Base-by-base conservation (phyloP, 2,888 invertebrate species). In the Melolontha melolontha region DNA sequence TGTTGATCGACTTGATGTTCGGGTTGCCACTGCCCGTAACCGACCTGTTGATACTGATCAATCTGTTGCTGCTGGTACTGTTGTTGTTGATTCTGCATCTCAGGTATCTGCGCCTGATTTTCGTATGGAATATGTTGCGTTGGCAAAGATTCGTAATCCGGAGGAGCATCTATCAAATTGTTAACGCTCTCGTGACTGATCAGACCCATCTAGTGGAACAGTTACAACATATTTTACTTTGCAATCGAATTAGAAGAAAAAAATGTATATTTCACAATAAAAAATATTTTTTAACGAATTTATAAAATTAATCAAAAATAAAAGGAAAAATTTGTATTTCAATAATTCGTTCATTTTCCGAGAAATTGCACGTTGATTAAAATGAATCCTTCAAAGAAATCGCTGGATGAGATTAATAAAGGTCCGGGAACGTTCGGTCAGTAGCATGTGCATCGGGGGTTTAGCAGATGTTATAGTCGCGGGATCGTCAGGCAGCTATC, bases 1-100 rank as follows among this genome's bases (percentile, higher is more conserved):
- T 83, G 83, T 62, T 83, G 81, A 64, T 79, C 79, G 52, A 77
- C 39, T 22, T 50, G 42, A 39, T 22, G 39, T 69, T 73, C 76
- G 65, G 76, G 77, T 71, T 76, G 76, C 65, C 72, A 75, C 51
- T 75, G 76, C 10, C 42, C 64, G 29, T 41, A 64, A n/a, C 29
- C 17, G 16, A 34, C 34, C 27, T 64, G 64, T 10, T 52, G 64
- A 27, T 52, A 52, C 27, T 52, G 51, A n/a, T 63, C 50, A 6
- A 34, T 14, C n/a, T 64, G 52, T 54, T 79, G 75, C 64, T 78
- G 79, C 29, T 79, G 72, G 42, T 76, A 76, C 64, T 74, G 73
- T 55, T 77, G 77, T 67, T 77, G 77, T 44, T 76, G 77, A 66
- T 75, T 76, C 77, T 75, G 77, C 7, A 64, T 63, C 17, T 75